Evolutionary conservation across 1,140 invertebrate genomes (phyloP).

Genomic region (Rhagoletis pomonella): DNA sequence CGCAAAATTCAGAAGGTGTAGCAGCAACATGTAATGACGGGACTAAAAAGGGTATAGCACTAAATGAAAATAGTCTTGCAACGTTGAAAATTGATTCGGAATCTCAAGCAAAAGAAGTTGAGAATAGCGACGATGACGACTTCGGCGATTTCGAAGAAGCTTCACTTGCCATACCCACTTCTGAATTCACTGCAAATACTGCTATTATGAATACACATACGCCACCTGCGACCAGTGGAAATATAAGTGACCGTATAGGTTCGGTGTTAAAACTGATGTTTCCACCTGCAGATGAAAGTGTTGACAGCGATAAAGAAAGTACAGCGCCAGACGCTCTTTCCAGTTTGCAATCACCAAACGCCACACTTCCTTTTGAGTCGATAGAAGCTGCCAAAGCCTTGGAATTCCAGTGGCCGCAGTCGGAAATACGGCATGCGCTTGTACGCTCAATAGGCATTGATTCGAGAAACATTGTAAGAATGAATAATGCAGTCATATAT

Average conservation of each 20-base stretch:
- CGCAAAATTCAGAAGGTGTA: constrained; percentile 54
- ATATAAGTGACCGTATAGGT: constrained; percentile 52
- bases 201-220: constrained; percentile 60
- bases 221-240: constrained; percentile 39
- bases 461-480: constrained; percentile 88
- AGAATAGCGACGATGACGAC: constrained; percentile 73
- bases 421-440: constrained; percentile 73
- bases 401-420: constrained; percentile 72
- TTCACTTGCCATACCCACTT: constrained; percentile 64
- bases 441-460: constrained; percentile 85
- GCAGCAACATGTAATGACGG: neutral
- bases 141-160: constrained; percentile 79
- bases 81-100: constrained; percentile 57
- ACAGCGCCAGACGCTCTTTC: neutral
- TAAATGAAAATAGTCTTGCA: neutral
- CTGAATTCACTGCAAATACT: constrained; percentile 52
- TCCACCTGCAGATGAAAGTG: neutral
- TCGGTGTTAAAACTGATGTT: constrained; percentile 53
- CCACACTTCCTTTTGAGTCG: constrained; percentile 54
- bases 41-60: neutral
- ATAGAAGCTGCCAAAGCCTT: constrained; percentile 71
- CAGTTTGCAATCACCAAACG: neutral
- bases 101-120: neutral
- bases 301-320: neutral
- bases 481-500: neutral